phyloP scores from a whole-genome alignment of 2,888 invertebrate genomes.

The Altica lythri region DNA sequence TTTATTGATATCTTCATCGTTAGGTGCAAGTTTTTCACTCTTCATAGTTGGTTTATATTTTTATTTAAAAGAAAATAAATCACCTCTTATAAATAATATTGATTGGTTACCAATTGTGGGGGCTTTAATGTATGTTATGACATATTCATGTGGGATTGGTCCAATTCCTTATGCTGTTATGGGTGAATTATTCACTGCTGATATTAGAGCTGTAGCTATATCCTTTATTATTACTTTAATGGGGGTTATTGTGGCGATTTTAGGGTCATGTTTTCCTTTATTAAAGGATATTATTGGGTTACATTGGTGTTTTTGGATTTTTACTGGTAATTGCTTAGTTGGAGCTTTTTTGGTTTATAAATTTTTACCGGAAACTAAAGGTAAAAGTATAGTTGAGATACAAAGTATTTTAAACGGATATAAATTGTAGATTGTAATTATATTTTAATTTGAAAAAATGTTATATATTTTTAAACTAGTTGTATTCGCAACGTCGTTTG shows the following conservation, averaged over 20 bases:
- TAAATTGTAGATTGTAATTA: too few species aligned
- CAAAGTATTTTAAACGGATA: constrained; percentile 4
- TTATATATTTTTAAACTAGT: too few species aligned
- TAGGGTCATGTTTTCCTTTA: constrained; percentile 16
- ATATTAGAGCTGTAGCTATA: constrained; percentile 70
- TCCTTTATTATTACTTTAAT: constrained; percentile 18
- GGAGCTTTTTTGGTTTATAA: constrained; percentile 17
- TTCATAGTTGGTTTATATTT: constrained; percentile 65
- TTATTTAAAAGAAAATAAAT: constrained; percentile 58
- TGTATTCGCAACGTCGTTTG: too few species aligned
- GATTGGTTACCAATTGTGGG: constrained; percentile 72
- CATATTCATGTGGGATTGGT: constrained; percentile 72
- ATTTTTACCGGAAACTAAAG: constrained; percentile 24
- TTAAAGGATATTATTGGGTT: constrained; percentile 6
- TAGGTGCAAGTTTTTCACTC: constrained; percentile 66
- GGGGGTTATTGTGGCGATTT: not conserved
- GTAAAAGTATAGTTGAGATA: constrained; percentile 24
- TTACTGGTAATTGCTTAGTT: not conserved
- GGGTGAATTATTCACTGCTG: constrained; percentile 78
- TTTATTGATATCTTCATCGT: constrained; percentile 70
- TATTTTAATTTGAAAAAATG: too few species aligned
- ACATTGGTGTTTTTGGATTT: constrained; percentile 25
- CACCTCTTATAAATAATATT: constrained; percentile 50
- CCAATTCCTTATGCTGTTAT: constrained; percentile 79
- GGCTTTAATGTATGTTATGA: constrained; percentile 70